phyloP scores from a whole-genome alignment of 2,113 vertebrate genomes.

The Ochotona princeps region DNA sequence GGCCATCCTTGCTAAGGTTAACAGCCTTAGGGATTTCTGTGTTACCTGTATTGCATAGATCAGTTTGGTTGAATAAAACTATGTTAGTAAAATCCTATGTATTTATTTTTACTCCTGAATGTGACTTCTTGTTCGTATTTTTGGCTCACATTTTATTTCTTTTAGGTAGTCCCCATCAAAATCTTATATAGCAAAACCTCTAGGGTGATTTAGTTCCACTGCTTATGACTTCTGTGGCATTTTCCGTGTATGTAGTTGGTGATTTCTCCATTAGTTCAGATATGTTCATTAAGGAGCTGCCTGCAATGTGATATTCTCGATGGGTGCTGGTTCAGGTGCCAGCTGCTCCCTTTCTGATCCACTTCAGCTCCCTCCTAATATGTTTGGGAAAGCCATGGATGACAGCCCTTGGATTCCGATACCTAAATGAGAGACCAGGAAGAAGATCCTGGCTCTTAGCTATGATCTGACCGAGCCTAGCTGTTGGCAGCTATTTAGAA shows the following conservation, averaged over 20 bases:
- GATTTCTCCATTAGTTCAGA: slow-evolving; percentile 5
- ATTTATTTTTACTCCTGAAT: background rate
- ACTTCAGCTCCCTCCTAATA: no score
- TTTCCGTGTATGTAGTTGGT: background rate
- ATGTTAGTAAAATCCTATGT: background rate
- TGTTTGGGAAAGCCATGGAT: no score
- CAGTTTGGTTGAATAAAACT: background rate
- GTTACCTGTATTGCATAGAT: background rate
- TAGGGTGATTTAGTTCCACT: background rate
- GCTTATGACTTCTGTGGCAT: background rate
- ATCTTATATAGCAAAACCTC: background rate
- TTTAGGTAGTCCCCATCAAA: background rate
- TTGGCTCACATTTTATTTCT: background rate
- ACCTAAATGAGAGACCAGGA: no score
- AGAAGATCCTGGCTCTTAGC: no score
- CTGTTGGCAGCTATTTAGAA: no score
- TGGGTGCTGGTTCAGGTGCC: no score
- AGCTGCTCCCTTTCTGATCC: no score
- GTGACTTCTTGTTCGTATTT: background rate
- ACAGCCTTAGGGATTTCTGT: background rate
- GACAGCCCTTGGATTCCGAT: no score
- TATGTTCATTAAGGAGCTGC: background rate
- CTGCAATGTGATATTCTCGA: no score
- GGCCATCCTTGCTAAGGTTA: background rate
- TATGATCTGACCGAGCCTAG: no score